Base-by-base conservation (phyloP, 2,797 vertebrate species). In the Aulostomus chinensis region DNA sequence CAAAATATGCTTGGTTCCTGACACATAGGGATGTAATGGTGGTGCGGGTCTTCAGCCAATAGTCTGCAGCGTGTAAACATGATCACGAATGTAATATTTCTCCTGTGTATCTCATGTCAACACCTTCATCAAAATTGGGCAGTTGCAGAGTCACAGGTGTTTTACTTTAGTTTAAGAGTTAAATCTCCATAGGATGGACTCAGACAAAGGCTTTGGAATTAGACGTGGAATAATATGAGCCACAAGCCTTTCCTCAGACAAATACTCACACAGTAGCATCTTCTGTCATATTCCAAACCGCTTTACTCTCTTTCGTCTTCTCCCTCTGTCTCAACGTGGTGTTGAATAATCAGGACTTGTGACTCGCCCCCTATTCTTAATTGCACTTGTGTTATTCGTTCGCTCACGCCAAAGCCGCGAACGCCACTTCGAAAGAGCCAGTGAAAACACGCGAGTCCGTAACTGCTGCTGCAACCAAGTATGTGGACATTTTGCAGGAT, bases 341-440 rank as follows among this genome's bases (percentile, higher is more conserved):
- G 6, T 45, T 24, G 34, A 69, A 72, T 50, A 37, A 67, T 69
- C 66, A 56, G 47, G 38, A 57, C 61, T 32, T 26, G 50, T 59
- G 82, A 81, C 47, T 62, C 51, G 3, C 49, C 50, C 72, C 63
- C 61, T 55, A 57, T 59, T 61, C 70, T 56, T 78, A 81, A 85
- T 75, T 85, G 78, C 50, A 63, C 79, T 68, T 76, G 70, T 71
- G 55, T 65, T 75, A 68, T 70, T 76, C 29, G 37, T 63, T 58
- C 75, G 71, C 66, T 81, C 68, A 33, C 21, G 9, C 54, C 59
- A 21, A 10, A 9, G 57, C 47, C 73, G 48, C 65, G 64, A 78
- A 78, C 67, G 58, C 68, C 14, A 30, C 51, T 59, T 57, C 41
- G 28, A 24, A 25, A 3, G 52, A 68, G 45, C 9, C 29, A 59